Conservation (phyloP, 2,113 vertebrate genomes). For the Psephotus haematonotus region DNA sequence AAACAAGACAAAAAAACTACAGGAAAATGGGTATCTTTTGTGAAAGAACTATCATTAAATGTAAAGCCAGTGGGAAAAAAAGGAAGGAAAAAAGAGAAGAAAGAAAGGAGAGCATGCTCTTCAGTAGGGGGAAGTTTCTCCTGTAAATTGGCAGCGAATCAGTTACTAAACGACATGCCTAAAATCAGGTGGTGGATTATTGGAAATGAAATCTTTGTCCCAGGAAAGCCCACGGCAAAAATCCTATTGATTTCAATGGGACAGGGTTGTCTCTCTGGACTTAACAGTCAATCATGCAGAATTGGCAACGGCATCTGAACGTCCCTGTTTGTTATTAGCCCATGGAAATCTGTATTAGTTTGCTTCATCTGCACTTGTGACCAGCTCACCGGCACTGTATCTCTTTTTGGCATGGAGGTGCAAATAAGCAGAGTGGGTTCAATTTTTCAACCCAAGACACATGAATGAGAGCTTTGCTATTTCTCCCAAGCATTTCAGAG, state of each 20-base stretch:
- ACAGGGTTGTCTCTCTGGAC: slow-evolving; percentile 42
- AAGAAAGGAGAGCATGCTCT: background rate
- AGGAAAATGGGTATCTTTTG: background rate
- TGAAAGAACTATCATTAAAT: background rate
- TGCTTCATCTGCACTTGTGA: slow-evolving; percentile 40
- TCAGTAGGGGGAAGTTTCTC: slow-evolving; percentile 11
- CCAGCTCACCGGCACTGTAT: background rate
- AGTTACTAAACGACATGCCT: slow-evolving; percentile 46
- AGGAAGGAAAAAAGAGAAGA: rapidly evolving
- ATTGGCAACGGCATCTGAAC: background rate
- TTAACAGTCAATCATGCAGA: slow-evolving; percentile 55
- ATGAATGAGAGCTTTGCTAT: slow-evolving; percentile 42
- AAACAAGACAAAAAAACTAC: background rate
- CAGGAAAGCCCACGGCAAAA: slow-evolving; percentile 56
- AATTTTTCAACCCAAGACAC: slow-evolving; percentile 54
- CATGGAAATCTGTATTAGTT: slow-evolving; percentile 49
- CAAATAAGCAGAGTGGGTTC: slow-evolving; percentile 31
- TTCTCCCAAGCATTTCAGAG: slow-evolving; percentile 47
- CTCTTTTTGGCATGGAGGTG: background rate
- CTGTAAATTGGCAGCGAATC: slow-evolving; percentile 20
- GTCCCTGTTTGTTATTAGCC: slow-evolving; percentile 45
- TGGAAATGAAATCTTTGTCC: slow-evolving; percentile 62
- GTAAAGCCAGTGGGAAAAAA: background rate
- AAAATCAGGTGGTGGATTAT: slow-evolving; percentile 58
- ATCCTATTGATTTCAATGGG: slow-evolving; percentile 50